These are phyloP conservation scores for Arizona elegans DNA, from an alignment of 2,113 vertebrate species.

Conservation along the genomic window DNA sequence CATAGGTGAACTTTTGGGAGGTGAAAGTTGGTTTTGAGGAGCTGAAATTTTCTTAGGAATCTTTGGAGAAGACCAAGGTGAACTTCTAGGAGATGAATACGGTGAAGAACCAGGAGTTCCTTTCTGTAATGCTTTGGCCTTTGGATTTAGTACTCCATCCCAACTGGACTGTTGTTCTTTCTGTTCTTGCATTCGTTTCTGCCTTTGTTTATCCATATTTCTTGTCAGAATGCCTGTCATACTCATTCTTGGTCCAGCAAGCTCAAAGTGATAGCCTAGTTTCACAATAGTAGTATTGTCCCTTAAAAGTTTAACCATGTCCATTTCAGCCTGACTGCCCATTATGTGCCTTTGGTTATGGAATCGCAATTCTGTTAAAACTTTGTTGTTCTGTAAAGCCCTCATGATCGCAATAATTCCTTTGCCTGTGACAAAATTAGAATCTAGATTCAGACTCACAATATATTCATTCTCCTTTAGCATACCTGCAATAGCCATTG, in stretches of 20 bases:
- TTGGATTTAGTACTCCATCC: slow-evolving; percentile 68
- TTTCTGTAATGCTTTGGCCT: slow-evolving; percentile 80
- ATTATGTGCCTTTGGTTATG: slow-evolving; percentile 98
- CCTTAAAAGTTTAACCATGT: slow-evolving; percentile 88
- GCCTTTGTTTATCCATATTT: slow-evolving; percentile 93
- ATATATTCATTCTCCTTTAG: slow-evolving; percentile 84
- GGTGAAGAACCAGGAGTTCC: slow-evolving; percentile 84
- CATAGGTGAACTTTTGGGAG: slow-evolving; percentile 74
- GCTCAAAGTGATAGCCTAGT: slow-evolving; percentile 94
- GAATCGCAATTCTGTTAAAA: slow-evolving; percentile 91
- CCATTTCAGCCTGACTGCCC: slow-evolving; percentile 96
- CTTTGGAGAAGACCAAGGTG: slow-evolving; percentile 87
- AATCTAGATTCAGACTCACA: slow-evolving; percentile 88
- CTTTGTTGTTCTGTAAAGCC: slow-evolving; percentile 81
- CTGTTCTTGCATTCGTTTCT: slow-evolving; percentile 89
- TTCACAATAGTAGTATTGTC: slow-evolving; percentile 89
- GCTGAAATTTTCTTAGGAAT: slow-evolving; percentile 65
- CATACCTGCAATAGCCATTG: slow-evolving; percentile 86
- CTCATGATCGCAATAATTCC: slow-evolving; percentile 89
- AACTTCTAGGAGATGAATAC: slow-evolving; percentile 78
- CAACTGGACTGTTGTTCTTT: slow-evolving; percentile 69
- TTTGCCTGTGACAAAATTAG: slow-evolving; percentile 93
- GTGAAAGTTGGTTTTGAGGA: slow-evolving; percentile 65
- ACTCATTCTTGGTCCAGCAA: slow-evolving; percentile 93
- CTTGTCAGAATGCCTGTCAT: slow-evolving; percentile 94